Evolutionary conservation across 2,888 invertebrate species (phyloP).

Genomic region (Lutraria lutraria): DNA sequence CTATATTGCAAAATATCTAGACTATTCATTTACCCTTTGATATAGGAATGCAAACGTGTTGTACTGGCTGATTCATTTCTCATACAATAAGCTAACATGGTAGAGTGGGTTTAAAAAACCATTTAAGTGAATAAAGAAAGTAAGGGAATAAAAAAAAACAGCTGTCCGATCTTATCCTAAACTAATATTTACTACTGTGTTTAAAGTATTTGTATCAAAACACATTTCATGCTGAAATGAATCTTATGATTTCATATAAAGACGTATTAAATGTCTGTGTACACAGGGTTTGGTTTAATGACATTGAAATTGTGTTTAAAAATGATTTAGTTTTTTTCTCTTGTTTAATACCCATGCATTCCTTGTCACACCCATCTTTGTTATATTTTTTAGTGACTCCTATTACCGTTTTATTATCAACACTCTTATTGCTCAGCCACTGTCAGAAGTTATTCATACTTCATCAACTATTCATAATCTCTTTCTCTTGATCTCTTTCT

Average conservation of each 20-base stretch:
- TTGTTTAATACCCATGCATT: too few relatives aligned
- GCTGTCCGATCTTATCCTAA: constrained; percentile 15
- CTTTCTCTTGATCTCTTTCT: too few relatives aligned
- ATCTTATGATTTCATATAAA: not conserved
- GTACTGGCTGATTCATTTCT: constrained; percentile 20
- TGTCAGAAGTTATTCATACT: too few relatives aligned
- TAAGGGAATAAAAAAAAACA: not conserved
- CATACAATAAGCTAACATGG: constrained; percentile 15
- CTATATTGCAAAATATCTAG: not conserved
- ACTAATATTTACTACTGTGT: constrained; percentile 12
- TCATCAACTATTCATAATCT: too few relatives aligned
- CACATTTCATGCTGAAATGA: constrained; percentile 9
- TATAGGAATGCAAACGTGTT: constrained; percentile 13
- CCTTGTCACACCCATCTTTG: too few relatives aligned
- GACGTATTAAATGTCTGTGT: not conserved
- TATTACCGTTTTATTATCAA: too few relatives aligned
- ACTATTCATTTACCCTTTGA: constrained; percentile 13
- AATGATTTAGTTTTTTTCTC: too few relatives aligned
- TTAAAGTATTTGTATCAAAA: constrained; percentile 13
- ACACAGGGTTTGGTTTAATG: not conserved
- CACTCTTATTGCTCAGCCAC: too few relatives aligned
- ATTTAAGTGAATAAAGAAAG: not conserved
- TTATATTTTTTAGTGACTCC: too few relatives aligned
- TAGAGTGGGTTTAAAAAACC: not conserved
- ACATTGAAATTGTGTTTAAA: not conserved